Conservation (phyloP, 2,113 vertebrate genomes). For the Orthonyx spaldingii region DNA sequence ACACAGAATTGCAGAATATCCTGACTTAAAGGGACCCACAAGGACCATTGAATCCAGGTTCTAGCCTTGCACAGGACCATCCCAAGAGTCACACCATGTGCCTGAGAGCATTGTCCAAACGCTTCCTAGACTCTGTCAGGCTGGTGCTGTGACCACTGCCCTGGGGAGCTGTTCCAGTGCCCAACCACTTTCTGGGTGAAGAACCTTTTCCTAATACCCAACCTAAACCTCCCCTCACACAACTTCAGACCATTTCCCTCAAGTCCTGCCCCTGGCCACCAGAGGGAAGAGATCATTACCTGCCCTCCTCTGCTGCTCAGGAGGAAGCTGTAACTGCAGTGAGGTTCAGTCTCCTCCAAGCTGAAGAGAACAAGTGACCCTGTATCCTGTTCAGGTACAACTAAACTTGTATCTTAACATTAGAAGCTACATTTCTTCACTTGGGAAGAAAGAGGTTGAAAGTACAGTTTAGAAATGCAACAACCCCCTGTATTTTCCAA, state of each 20-base stretch:
- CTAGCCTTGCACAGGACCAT: not conserved
- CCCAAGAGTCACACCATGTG: not conserved
- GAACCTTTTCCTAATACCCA: accelerated
- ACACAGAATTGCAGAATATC: not conserved
- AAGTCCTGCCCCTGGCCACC: not conserved
- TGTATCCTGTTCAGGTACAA: not conserved
- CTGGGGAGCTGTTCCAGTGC: too few species aligned
- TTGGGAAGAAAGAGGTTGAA: not conserved
- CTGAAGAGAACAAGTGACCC: not conserved
- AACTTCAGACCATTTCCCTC: accelerated
- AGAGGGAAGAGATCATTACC: not conserved
- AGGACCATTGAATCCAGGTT: accelerated
- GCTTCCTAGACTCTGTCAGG: accelerated
- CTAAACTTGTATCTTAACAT: not conserved
- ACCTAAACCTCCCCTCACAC: not conserved
- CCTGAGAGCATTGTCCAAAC: accelerated
- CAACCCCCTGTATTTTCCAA: accelerated
- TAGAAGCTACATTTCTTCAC: not conserved
- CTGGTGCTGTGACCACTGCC: not conserved
- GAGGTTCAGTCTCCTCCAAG: not conserved
- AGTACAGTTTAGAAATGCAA: not conserved
- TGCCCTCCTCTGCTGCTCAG: accelerated
- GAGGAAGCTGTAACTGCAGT: not conserved
- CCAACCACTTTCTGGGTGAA: accelerated
- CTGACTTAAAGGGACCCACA: too few species aligned